phyloP scores from a whole-genome alignment of 2,113 vertebrate species.

The Gasterosteus aculeatus region DNA sequence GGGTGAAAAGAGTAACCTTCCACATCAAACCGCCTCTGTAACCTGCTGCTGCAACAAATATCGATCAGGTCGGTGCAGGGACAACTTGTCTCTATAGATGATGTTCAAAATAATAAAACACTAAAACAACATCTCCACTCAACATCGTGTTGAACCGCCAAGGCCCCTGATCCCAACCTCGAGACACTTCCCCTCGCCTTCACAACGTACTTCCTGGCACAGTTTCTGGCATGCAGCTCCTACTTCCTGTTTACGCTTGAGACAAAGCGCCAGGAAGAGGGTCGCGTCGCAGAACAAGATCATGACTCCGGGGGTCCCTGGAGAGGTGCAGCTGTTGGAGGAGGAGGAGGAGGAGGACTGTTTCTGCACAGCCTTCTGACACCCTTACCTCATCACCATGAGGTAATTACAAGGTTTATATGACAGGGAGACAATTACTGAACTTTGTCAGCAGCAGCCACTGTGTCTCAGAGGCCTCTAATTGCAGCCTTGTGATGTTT shows the following conservation, averaged over 20 bases:
- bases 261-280: conserved; percentile 52
- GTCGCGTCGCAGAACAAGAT: neutral
- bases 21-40: neutral
- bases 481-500: conserved; percentile 67
- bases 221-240: conserved; percentile 15
- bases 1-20: neutral
- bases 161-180: conserved; percentile 7
- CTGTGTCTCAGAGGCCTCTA: conserved; percentile 52
- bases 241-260: conserved; percentile 60
- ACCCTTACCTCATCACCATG: conserved; percentile 4
- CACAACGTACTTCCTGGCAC: conserved; percentile 30
- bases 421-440: conserved; percentile 54
- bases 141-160: neutral
- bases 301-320: conserved; percentile 21
- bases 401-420: conserved; percentile 67
- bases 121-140: neutral
- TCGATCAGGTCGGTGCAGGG: neutral
- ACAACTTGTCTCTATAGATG: neutral
- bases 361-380: conserved; percentile 47
- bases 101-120: neutral
- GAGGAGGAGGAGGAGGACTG: conserved; percentile 43
- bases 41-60: neutral
- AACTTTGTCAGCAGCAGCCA: conserved; percentile 43
- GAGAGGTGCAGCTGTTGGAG: conserved; percentile 23
- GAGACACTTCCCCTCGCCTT: conserved; percentile 20